These are phyloP conservation scores for Corythucha ciliata DNA, from an alignment of 2,888 invertebrate species.

Conservation along the genomic window DNA sequence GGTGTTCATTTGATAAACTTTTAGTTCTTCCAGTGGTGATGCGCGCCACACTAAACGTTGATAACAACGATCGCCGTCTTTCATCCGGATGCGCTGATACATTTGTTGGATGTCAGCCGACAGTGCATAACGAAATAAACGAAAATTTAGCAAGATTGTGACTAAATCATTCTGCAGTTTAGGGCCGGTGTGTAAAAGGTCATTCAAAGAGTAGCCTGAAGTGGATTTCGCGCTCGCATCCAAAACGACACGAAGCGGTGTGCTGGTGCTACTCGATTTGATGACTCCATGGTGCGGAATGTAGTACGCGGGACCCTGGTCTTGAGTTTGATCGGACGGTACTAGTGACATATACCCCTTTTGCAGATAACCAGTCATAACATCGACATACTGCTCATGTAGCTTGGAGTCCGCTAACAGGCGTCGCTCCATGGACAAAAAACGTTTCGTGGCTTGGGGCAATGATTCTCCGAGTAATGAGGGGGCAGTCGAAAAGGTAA, in stretches of 20 bases:
- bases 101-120: not conserved
- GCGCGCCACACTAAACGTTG: not conserved
- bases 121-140: not conserved
- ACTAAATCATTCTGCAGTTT: too few species aligned
- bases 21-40: not conserved
- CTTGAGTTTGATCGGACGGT: not conserved
- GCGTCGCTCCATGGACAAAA: not conserved
- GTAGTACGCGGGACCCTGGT: not conserved
- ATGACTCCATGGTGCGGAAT: constrained; percentile 11
- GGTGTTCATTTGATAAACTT: not conserved
- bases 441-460: not conserved
- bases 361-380: not conserved
- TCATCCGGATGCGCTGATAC: not conserved
- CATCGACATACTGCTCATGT: not conserved
- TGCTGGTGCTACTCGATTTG: constrained; percentile 7
- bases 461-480: not conserved
- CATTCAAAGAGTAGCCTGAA: constrained; percentile 3
- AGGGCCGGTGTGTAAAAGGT: too few species aligned
- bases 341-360: not conserved
- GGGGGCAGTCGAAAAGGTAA: not conserved
- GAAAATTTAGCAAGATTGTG: too few species aligned
- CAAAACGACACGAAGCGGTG: constrained; percentile 9
- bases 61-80: not conserved
- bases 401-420: not conserved
- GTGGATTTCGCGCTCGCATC: constrained; percentile 5